A percentile compares a stretch with the other conserved stretches of the same genome.
phyloP scores from a whole-genome alignment of 2,888 invertebrate genomes.

The Himalopsyche kuldschensis region DNA sequence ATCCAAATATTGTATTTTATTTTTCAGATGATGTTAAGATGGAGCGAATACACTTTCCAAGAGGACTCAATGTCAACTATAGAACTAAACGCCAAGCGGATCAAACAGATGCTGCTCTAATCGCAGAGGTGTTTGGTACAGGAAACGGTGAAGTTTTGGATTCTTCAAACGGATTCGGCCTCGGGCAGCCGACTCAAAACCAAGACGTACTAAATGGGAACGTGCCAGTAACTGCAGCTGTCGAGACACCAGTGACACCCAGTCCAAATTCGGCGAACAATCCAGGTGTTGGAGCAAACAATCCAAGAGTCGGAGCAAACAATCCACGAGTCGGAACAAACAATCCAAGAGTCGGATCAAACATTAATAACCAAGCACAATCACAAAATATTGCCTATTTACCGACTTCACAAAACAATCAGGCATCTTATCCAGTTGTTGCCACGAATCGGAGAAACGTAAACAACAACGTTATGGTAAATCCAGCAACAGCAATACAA shows the following conservation, averaged over 20 bases:
- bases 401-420: too few species aligned
- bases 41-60: background rate
- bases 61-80: background rate
- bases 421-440: too few species aligned
- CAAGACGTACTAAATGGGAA: background rate
- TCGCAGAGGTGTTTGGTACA: background rate
- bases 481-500: background rate
- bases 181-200: background rate
- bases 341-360: background rate
- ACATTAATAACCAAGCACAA: too few species aligned
- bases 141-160: background rate
- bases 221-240: background rate
- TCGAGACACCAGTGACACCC: background rate
- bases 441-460: too few species aligned
- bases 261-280: background rate
- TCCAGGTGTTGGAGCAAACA: background rate
- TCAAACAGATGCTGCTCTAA: too few species aligned
- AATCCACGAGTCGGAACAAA: background rate
- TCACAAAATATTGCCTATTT: too few species aligned
- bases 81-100: background rate
- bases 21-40: background rate
- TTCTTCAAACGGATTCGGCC: background rate
- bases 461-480: too few species aligned
- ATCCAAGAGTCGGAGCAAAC: too few species aligned
- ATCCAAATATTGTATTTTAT: too few species aligned